Evolutionary conservation across 1,140 invertebrate species (phyloP), one percentile per base, ranked within the genome.

Genomic region (Aphelenchoides avenae): DNA sequence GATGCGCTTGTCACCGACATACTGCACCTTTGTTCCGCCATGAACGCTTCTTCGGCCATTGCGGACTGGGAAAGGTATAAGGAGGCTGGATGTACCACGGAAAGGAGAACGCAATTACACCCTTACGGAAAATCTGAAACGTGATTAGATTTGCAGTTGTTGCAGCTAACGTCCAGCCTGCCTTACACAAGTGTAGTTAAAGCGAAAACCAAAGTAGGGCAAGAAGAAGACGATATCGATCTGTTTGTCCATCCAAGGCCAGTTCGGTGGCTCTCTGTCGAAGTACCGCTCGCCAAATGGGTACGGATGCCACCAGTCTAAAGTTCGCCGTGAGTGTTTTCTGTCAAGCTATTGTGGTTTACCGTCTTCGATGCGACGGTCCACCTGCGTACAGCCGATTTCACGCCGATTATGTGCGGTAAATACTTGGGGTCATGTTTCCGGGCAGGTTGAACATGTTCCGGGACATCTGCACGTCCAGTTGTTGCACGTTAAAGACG

Each of bases 171-270:
- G 42, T 13, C 46, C 9, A 5, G 5, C 31, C 15, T 18, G 5
- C 80, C 81, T 81, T 75, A 92, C 89, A 78, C 89, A 84, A 0
- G 90, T 91, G 66, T 94, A 94, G 79, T 92, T 92, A 71, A 86
- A 93, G 63, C 89, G 83, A 67, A 92, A 92, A 1, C 90, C 91
- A 71, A 86, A 93, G 79, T 91, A 93, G 0, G 90, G 91, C 36
- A 94, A 77, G 65, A 91, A 88, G 70, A 93, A 93, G 22, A 60
- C 61, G 7, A 78, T 46, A 50, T 66, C 64, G 46, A 66, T 66
- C 29, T 78, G 69, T 39, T 75, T 65, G 44, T 78, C 76, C 40
- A 77, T 64, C 18, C 73, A 61, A 5, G 71, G 55, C 43, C 61
- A 63, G 30, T 58, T 57, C 6, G 56, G 52, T 27, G 66, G 24